A percentile compares a stretch with the other conserved stretches of the same genome.
Evolutionary conservation across 2,888 invertebrate species (phyloP).

Genomic region (Rotaria magnacalcarata): DNA sequence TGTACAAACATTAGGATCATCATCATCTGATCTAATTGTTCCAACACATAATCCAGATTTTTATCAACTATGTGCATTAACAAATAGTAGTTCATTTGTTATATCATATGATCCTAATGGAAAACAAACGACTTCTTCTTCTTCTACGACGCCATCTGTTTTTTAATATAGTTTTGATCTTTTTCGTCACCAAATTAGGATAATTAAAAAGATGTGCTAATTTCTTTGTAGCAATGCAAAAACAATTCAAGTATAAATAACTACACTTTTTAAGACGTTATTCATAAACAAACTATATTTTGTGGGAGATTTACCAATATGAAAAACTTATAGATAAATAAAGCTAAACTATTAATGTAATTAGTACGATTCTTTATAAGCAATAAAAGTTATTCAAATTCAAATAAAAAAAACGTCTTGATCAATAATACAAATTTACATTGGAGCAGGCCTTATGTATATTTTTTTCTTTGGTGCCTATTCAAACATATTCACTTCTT

Average conservation of each 20-base stretch:
- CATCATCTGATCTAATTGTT: not conserved
- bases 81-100: conserved; percentile 29
- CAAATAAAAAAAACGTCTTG: too few species aligned
- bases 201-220: not conserved
- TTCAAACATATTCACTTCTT: not conserved
- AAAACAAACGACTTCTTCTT: not conserved
- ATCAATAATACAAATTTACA: not conserved
- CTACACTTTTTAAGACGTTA: not conserved
- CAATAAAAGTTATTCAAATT: too few species aligned
- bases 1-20: not conserved
- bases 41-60: conserved; percentile 30
- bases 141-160: not conserved
- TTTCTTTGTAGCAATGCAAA: not conserved
- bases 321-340: too few species aligned
- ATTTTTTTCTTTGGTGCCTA: too few species aligned
- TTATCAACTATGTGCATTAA: conserved; percentile 35
- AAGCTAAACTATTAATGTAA: too few species aligned
- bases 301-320: too few species aligned
- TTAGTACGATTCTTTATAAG: too few species aligned
- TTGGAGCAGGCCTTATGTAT: not conserved
- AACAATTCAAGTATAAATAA: not conserved
- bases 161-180: not conserved
- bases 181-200: not conserved
- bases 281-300: too few species aligned
- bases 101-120: not conserved